phyloP scores from a whole-genome alignment of 2,113 vertebrate genomes.

The Neodon shergylaensis region DNA sequence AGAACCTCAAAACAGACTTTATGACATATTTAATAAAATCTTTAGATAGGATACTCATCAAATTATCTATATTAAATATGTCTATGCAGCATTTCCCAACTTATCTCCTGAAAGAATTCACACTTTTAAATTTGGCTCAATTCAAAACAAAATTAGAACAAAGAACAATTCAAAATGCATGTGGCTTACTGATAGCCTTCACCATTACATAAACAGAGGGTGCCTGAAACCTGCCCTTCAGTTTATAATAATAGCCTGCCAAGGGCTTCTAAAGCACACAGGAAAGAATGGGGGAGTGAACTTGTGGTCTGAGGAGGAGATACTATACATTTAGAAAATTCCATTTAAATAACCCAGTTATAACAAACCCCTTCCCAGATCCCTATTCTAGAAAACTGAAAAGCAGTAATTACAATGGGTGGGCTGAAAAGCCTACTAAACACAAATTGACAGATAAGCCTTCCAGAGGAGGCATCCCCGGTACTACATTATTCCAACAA shows the following conservation, averaged over 20 bases:
- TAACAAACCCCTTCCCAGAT: slow-evolving; percentile 69
- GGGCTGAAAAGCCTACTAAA: slow-evolving; percentile 74
- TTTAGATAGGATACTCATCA: slow-evolving; percentile 32
- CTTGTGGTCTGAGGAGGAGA: slow-evolving; percentile 66
- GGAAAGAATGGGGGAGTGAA: slow-evolving; percentile 68
- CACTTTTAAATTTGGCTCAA: slow-evolving; percentile 34
- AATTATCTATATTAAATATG: slow-evolving; percentile 33
- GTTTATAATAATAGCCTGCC: slow-evolving; percentile 71
- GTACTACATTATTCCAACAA: slow-evolving; percentile 73
- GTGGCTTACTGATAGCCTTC: slow-evolving; percentile 6
- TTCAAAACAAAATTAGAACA: slow-evolving; percentile 61
- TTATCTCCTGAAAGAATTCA: slow-evolving; percentile 47
- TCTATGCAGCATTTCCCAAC: slow-evolving; percentile 8
- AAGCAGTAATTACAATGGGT: slow-evolving; percentile 76
- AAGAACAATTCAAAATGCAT: slow-evolving; percentile 14
- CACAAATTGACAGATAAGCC: slow-evolving; percentile 71
- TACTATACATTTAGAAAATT: slow-evolving; percentile 76
- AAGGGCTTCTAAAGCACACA: slow-evolving; percentile 59
- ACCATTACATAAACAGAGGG: slow-evolving; percentile 54
- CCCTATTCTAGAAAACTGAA: slow-evolving; percentile 63
- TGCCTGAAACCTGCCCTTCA: slow-evolving; percentile 68
- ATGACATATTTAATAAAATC: slow-evolving; percentile 22
- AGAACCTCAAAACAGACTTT: background rate
- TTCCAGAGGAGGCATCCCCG: slow-evolving; percentile 71
- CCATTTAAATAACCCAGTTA: slow-evolving; percentile 74